Base-by-base conservation (phyloP, 2,797 vertebrate species). In the Urosaurus nigricauda region DNA sequence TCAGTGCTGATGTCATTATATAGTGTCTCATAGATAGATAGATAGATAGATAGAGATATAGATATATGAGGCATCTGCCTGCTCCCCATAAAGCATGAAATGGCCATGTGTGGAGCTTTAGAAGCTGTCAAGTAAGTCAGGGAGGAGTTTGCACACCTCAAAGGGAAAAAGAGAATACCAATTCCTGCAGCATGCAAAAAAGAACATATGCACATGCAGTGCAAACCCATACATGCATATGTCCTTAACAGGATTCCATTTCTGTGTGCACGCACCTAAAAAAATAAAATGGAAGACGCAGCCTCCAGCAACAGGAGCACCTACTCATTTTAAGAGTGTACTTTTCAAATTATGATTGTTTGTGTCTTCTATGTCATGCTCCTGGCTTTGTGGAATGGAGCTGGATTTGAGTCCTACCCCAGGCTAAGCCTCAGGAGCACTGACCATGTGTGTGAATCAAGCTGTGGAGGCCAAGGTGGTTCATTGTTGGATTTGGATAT, bases 401-500 rank as follows among this genome's bases (percentile, higher is more conserved):
- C 26, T 4, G 78, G 56, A 26, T 53, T 43, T 68, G 11, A 75
- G n/a, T 68, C 40, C 16, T 68, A 26, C 43, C 35, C 43, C 43
- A 68, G 19, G 65, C 74, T 63, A 60, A 82, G 24, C 14, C 60
- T 40, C 2, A 51, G 70, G 35, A 88, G 12, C 71, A 58, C 26
- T 56, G 37, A 40, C 40, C 65, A 13, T 77, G 17, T 65, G 60
- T 35, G 40, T 51, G 74, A 58, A 63, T 51, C 53, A 85, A 73
- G 35, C 35, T 40, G 51, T 81, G 79, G 8, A 86, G 24, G 71
- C 32, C 40, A 65, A n/a, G 40, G 47, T 68, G 68, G 58, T 12
- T 5, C 29, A 14, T 53, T 85, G 78, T 14, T 86, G 68, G 17
- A 74, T 35, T 68, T 0, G 0, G 84, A 0, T 0, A 84, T 78